A percentile compares a stretch with the other conserved stretches of the same genome.
These are phyloP conservation scores for Actinia tenebrosa DNA, from an alignment of 64 coral and sea anemone genomes.

Conservation along the genomic window DNA sequence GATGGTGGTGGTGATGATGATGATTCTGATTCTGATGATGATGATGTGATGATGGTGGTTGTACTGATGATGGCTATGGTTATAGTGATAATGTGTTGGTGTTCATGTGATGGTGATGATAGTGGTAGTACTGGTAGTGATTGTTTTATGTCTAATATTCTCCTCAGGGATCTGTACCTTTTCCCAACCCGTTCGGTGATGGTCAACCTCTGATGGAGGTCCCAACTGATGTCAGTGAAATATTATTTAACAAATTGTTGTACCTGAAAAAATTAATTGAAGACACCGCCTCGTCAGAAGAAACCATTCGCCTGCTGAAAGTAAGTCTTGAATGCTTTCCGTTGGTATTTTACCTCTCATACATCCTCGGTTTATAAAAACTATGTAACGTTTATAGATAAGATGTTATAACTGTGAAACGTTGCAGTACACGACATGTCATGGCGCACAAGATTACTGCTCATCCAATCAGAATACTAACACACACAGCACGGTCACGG, in stretches of 20 bases:
- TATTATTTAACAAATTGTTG: conserved; percentile 83
- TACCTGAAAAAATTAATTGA: conserved; percentile 97
- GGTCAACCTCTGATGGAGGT: conserved; percentile 83
- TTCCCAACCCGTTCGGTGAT: conserved; percentile 72
- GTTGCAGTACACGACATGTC: too few species aligned
- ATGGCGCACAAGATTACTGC: too few species aligned
- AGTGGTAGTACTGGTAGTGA: too few species aligned
- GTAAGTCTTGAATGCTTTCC: conserved; percentile 38
- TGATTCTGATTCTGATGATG: too few species aligned
- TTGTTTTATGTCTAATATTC: background rate
- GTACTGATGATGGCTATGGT: background rate
- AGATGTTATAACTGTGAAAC: too few species aligned
- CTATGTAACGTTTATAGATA: too few species aligned
- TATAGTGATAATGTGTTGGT: too few species aligned
- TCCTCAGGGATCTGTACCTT: conserved; percentile 40
- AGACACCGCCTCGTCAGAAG: conserved; percentile 85
- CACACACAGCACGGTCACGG: too few species aligned
- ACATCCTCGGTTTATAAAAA: background rate
- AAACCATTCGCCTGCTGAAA: conserved; percentile 81
- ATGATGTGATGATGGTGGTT: too few species aligned
- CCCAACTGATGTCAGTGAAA: conserved; percentile 68
- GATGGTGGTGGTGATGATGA: too few species aligned
- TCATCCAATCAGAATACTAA: too few species aligned
- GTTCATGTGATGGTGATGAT: background rate
- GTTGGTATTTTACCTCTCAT: background rate